Base-by-base conservation (phyloP, 2,888 invertebrate genomes). In the Agriotes lineatus region DNA sequence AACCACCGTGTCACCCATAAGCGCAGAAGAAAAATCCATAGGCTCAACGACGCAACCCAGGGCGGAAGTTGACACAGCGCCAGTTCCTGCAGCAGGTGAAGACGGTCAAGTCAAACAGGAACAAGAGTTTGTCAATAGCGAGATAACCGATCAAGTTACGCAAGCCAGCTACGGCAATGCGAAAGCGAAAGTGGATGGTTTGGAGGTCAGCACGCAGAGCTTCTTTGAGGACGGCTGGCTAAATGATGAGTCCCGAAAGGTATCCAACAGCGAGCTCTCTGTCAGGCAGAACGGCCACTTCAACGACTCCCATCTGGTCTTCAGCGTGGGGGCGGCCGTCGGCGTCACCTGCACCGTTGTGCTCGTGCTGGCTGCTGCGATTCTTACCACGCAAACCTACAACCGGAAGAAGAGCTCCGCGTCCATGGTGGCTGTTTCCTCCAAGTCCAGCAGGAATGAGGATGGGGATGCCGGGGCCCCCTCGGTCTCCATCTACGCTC, bases 91-190 rank as follows among this genome's bases (percentile, higher is more conserved):
- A 35, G 25, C 56, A 52, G 81, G 7, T 52, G 76, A 79, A 58
- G 82, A 78, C 65, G 77, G 79, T 42, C 86, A 86, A 4, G 86
- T 86, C 48, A 86, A 85, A 45, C 85, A 62, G 65, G 58, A 73
- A 66, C 64, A 72, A 74, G 56, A 70, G 67, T 67, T 69, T 70
- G 35, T 69, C 72, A 64, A 62, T 69, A 62, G 66, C 63, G 25
- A 62, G 67, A 45, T 57, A 67, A 52, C 62, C 63, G 66, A 67
- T 39, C 61, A 39, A 35, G 61, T 68, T 62, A 65, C 64, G 54
- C 79, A 80, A 75, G 56, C 70, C 70, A 72, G 57, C 66, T 73
- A 73, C 65, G 70, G 64, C 61, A 76, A 77, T 74, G 62, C 70
- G 70, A 72, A 72, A 70, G 65, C 61, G 39, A 67, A 69, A 72